Percentiles rank a stretch among this genome's conserved stretches.
Conservation (phyloP, 1,140 invertebrate species). For the Sitobion miscanthi region DNA sequence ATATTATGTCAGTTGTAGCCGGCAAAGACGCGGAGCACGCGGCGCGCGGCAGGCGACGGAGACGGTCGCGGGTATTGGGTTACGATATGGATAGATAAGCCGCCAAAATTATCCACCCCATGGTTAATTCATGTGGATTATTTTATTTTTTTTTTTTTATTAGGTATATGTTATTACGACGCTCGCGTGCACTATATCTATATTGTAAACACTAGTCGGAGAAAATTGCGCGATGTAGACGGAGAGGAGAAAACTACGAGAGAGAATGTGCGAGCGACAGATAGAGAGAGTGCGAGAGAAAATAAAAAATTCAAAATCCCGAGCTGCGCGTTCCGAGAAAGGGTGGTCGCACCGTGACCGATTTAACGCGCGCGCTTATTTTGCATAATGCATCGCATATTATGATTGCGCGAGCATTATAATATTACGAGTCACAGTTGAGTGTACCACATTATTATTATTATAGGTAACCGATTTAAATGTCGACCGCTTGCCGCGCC, state of each 20-base stretch:
- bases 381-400: constrained; percentile 12
- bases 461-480: neutral
- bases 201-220: neutral
- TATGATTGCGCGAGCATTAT: neutral
- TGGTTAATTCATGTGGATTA: constrained; percentile 35
- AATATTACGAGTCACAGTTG: neutral
- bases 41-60: neutral
- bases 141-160: neutral
- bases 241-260: neutral
- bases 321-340: constrained; percentile 28
- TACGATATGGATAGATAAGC: constrained; percentile 29
- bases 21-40: neutral
- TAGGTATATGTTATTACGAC: neutral
- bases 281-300: neutral
- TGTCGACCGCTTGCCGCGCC: neutral
- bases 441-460: neutral
- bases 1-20: neutral
- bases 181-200: neutral
- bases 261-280: neutral
- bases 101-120: constrained; percentile 26
- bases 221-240: neutral
- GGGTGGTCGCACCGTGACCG: constrained; percentile 1
- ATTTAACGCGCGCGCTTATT: neutral
- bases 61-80: neutral
- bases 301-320: constrained; percentile 29